Evolutionary conservation across 1,140 invertebrate genomes (phyloP), one percentile per base, ranked within the genome.

Genomic region (Aphelinus certus): DNA sequence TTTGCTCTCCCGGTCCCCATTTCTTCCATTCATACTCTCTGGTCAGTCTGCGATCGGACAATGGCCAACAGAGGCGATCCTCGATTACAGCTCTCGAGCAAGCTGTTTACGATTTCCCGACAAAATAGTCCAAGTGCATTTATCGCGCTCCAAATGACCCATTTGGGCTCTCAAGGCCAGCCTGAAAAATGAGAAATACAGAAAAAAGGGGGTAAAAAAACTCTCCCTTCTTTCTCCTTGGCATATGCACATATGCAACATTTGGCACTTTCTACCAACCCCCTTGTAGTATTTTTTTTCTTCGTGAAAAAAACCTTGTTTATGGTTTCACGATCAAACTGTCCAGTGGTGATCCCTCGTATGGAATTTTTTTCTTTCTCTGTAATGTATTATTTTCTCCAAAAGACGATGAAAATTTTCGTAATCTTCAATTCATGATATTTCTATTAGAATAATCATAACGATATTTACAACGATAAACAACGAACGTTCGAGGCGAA

Each of bases 201-300:
- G 26, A 48, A 65, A 72, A 53, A 71, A 57, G 57, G n/a, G 42
- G 58, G 26, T 57, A 5, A 61, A 71, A 71, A 71, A 71, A 71
- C 1, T 62, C 7, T 7, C 7, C 9, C 1, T 7, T 45, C 43
- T 26, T 26, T 26, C 26, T 26, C 26, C 26, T 26, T 26, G 26
- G 26, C 26, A 26, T 26, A 26, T 26, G 26, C 26, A 26, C 58
- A 3, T 62, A 42, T 9, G 69, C 53, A 55, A 71, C 70, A 71
- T 71, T 71, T 71, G 70, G 70, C 61, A 68, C 61, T 7, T 55
- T 63, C 45, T 7, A 10, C 42, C 53, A n/a, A 47, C 61, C 70
- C 60, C 56, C 43, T 5, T 47, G 43, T 10, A 7, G 1, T 45
- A 7, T 42, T 49, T 57, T 64, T 64, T 64, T 64, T 64, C 56